These are phyloP conservation scores for Pachycephala philippinensis DNA, from an alignment of 2,113 vertebrate species.

Conservation along the genomic window DNA sequence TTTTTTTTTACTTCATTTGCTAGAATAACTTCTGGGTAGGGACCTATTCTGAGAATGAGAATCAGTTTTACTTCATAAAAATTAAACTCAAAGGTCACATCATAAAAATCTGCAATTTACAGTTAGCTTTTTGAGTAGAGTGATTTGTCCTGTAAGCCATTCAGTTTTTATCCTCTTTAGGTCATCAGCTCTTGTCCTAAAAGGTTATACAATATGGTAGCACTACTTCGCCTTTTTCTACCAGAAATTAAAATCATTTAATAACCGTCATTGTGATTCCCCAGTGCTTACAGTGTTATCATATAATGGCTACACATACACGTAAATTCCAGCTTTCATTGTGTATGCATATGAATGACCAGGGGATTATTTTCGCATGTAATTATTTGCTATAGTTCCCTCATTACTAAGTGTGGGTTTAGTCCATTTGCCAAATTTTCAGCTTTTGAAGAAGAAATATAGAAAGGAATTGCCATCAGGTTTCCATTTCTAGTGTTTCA, in stretches of 20 bases:
- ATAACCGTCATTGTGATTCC: neutral
- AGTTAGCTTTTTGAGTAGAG: neutral
- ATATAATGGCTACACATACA: neutral
- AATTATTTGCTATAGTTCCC: neutral
- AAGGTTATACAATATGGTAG: neutral
- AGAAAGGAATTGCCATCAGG: slow-evolving; percentile 26
- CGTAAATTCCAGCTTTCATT: neutral
- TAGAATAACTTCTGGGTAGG: neutral
- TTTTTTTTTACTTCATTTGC: neutral
- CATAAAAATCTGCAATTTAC: neutral
- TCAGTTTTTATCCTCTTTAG: neutral
- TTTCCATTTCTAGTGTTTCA: slow-evolving; percentile 44
- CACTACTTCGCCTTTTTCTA: neutral
- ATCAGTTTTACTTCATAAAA: neutral
- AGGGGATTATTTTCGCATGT: neutral
- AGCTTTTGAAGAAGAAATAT: slow-evolving; percentile 23
- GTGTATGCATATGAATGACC: neutral
- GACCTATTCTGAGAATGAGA: neutral
- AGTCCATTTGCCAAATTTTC: slow-evolving; percentile 34
- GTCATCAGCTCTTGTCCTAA: neutral
- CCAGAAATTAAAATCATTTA: neutral
- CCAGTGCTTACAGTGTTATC: neutral
- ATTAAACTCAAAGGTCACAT: neutral
- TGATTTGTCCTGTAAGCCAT: neutral
- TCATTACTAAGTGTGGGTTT: slow-evolving; percentile 7